These are phyloP conservation scores for Odontomyia ornata DNA, from an alignment of 2,888 invertebrate genomes.

Conservation along the genomic window DNA sequence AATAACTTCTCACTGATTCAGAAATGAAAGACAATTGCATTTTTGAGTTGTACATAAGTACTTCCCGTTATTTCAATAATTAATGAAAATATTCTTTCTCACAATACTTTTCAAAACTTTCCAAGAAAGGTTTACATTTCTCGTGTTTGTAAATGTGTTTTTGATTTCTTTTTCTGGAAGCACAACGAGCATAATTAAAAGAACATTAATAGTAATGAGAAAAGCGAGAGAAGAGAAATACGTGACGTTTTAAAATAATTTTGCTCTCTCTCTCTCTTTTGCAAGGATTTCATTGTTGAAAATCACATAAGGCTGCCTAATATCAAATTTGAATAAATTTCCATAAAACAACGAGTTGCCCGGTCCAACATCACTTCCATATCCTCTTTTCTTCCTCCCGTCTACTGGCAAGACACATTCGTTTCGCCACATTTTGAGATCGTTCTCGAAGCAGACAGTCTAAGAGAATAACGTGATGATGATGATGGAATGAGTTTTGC, in stretches of 20 bases:
- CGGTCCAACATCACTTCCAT: neutral
- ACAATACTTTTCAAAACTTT: no score
- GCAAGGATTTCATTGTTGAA: constrained; percentile 18
- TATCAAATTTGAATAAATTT: constrained; percentile 43
- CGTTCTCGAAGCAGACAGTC: neutral
- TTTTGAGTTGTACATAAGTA: no score
- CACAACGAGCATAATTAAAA: neutral
- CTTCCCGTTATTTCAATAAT: no score
- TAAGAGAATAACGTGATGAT: neutral
- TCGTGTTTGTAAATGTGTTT: no score
- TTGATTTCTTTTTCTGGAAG: no score
- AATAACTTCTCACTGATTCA: no score
- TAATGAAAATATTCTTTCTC: no score
- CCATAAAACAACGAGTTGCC: constrained; percentile 41
- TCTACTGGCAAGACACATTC: neutral
- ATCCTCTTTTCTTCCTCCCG: neutral
- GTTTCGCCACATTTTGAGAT: neutral
- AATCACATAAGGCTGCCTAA: constrained; percentile 34
- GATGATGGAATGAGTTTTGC: neutral
- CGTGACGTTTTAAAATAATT: neutral
- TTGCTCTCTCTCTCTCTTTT: neutral
- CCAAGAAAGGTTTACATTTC: no score
- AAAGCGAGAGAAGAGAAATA: neutral
- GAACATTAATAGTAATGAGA: neutral
- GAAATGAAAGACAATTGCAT: no score